Conservation (phyloP, 2,113 vertebrate species). For the Lamprologus ornatipinnis region DNA sequence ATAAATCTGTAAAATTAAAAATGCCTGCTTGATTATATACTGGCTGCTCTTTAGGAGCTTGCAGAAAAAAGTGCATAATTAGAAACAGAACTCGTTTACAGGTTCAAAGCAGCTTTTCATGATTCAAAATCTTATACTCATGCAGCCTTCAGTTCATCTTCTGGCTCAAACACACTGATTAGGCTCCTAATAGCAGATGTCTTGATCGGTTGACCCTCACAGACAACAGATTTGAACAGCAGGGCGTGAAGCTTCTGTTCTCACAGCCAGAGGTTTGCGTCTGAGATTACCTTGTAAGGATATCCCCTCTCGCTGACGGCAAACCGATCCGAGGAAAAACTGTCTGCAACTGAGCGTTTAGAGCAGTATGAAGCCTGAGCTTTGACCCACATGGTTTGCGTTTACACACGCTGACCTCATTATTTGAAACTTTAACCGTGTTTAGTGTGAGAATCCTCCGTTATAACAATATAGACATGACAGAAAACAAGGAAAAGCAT, state of each 20-base stretch:
- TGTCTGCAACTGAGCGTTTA: not conserved
- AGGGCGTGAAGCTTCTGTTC: not conserved
- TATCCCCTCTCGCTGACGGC: not conserved
- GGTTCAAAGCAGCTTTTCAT: not conserved
- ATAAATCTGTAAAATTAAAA: not conserved
- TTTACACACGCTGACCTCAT: not conserved
- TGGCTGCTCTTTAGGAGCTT: not conserved
- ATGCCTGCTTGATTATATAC: not conserved
- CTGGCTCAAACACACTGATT: not conserved
- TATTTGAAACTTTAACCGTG: not conserved
- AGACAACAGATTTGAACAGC: not conserved
- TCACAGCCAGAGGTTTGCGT: not conserved
- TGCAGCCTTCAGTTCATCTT: not conserved
- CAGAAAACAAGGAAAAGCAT: not conserved
- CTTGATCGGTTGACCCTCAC: not conserved
- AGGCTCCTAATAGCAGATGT: accelerated
- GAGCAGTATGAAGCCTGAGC: not conserved
- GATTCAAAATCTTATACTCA: not conserved
- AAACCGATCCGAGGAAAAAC: not conserved
- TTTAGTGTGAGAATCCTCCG: not conserved
- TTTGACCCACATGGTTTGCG: not conserved
- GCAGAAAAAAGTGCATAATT: not conserved
- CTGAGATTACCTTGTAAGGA: not conserved
- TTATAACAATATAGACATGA: not conserved
- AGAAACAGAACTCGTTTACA: not conserved